A percentile compares a stretch with the other conserved stretches of the same genome.
phyloP scores from a whole-genome alignment of 2,113 vertebrate genomes.

The Parotia lawesii region DNA sequence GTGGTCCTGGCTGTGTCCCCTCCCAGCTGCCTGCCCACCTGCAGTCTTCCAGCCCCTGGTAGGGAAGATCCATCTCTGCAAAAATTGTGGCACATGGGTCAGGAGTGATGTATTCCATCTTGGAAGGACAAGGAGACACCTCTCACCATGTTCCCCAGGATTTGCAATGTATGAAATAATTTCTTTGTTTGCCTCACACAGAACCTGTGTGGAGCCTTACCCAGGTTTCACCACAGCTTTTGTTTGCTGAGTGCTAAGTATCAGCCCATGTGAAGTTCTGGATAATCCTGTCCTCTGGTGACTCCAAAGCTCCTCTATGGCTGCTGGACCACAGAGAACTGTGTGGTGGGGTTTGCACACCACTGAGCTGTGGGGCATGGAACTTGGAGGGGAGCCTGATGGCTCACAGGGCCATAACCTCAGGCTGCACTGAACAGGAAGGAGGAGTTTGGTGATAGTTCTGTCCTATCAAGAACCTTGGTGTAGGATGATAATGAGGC shows the following conservation, averaged over 20 bases:
- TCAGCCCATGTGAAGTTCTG: not conserved
- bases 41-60: not conserved
- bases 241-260: not conserved
- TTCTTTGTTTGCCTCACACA: not conserved
- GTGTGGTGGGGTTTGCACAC: not conserved
- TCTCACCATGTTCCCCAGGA: not conserved
- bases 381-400: not conserved
- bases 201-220: not conserved
- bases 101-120: not conserved
- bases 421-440: not conserved
- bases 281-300: not conserved
- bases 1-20: not conserved
- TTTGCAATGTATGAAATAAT: not conserved
- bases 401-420: not conserved
- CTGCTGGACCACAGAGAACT: not conserved
- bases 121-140: not conserved
- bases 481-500: not conserved
- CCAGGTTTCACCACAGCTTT: not conserved
- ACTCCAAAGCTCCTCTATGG: not conserved
- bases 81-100: not conserved
- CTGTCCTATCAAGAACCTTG: not conserved
- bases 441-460: not conserved
- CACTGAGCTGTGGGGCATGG: not conserved
- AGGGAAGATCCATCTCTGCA: not conserved
- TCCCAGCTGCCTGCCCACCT: not conserved